These are phyloP conservation scores for Smittia aterrima DNA, from an alignment of 2,888 invertebrate genomes.

Conservation along the genomic window DNA sequence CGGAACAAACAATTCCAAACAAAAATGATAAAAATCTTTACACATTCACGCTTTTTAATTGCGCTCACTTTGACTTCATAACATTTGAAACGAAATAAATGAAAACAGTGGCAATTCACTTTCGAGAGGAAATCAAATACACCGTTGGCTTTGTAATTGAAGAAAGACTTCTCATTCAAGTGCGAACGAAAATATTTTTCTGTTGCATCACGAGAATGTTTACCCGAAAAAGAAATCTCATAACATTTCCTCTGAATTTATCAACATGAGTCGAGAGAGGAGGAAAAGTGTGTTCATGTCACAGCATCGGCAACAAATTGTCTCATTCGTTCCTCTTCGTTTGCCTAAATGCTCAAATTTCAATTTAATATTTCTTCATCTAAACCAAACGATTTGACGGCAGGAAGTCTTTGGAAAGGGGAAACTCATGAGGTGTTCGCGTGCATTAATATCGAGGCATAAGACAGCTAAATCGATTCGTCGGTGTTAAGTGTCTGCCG, in stretches of 20 bases:
- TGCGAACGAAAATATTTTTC: neutral
- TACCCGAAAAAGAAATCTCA: neutral
- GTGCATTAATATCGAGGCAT: no score
- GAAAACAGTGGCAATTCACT: neutral
- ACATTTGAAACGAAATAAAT: neutral
- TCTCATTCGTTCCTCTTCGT: neutral
- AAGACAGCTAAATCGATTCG: no score
- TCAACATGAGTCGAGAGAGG: neutral
- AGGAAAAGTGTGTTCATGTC: neutral
- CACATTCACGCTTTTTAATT: neutral
- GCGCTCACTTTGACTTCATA: neutral
- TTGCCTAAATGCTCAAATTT: neutral
- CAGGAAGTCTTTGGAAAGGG: no score
- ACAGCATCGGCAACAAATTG: conserved; percentile 9
- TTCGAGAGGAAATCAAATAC: no score
- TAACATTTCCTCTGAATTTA: neutral
- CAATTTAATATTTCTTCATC: neutral
- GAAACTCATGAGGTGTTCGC: neutral
- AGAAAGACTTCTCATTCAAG: neutral
- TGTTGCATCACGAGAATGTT: neutral
- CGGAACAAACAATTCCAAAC: no score
- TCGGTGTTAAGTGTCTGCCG: no score
- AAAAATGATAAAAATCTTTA: no score
- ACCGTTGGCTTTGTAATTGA: no score
- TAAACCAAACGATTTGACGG: no score